These are phyloP conservation scores for Cyanoliseus patagonus DNA, from an alignment of 2,113 vertebrate genomes.

Conservation along the genomic window DNA sequence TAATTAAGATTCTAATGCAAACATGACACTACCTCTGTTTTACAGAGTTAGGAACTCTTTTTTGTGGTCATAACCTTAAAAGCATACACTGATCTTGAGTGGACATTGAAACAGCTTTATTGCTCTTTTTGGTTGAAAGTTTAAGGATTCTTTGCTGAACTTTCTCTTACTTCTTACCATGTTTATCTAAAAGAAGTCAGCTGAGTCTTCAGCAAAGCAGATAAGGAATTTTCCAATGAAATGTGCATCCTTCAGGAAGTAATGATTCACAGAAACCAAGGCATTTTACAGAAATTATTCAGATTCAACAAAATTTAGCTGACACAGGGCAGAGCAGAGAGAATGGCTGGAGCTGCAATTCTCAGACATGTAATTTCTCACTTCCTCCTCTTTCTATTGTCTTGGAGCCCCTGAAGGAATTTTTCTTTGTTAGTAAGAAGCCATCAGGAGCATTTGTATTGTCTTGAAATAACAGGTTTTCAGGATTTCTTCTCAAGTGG, in stretches of 20 bases:
- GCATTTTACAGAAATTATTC: background rate
- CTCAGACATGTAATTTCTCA: background rate
- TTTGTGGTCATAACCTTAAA: background rate
- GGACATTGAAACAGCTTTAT: background rate
- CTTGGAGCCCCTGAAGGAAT: background rate
- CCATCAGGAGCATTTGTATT: background rate
- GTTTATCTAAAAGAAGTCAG: background rate
- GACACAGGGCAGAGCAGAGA: background rate
- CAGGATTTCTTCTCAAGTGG: background rate
- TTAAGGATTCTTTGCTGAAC: background rate
- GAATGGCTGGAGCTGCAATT: background rate
- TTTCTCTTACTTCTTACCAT: background rate
- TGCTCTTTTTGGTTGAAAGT: background rate
- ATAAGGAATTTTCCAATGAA: background rate
- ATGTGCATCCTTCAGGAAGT: background rate
- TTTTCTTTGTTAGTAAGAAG: background rate
- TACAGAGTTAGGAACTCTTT: background rate
- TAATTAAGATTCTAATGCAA: background rate
- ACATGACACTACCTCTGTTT: background rate
- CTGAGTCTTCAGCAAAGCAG: background rate
- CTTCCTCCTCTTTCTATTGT: background rate
- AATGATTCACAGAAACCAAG: background rate
- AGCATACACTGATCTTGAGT: background rate
- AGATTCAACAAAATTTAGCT: background rate
- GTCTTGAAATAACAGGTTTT: background rate